phyloP scores from a whole-genome alignment of 2,113 vertebrate genomes.

The Mungos mungo region DNA sequence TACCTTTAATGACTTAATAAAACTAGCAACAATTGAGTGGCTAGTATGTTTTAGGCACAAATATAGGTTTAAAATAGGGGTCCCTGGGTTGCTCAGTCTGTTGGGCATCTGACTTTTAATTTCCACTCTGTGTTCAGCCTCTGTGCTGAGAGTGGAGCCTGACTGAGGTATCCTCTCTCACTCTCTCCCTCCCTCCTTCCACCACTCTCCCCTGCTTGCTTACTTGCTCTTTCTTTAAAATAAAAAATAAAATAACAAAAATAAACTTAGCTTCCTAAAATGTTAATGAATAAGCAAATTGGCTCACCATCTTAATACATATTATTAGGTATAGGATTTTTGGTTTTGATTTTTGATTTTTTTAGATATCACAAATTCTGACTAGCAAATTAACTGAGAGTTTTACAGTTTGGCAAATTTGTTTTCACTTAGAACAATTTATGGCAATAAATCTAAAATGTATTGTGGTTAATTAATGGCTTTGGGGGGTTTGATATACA shows the following conservation, averaged over 20 bases:
- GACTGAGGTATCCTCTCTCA: too few relatives aligned
- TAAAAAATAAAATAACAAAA: too few relatives aligned
- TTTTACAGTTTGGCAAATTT: constrained; percentile 58
- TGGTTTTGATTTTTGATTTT: not conserved
- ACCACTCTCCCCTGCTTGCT: too few relatives aligned
- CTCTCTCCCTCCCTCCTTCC: too few relatives aligned
- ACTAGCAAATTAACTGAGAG: constrained; percentile 44
- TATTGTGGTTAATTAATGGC: constrained; percentile 60
- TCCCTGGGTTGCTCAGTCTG: too few relatives aligned
- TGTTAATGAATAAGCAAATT: not conserved
- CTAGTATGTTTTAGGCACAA: not conserved
- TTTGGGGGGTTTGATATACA: constrained; percentile 56
- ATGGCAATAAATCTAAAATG: constrained; percentile 47
- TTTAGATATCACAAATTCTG: constrained; percentile 34
- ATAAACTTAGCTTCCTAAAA: not conserved
- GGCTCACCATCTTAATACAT: not conserved
- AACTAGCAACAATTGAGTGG: not conserved
- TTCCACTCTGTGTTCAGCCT: too few relatives aligned
- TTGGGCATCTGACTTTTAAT: too few relatives aligned
- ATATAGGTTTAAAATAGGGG: not conserved
- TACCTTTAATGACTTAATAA: not conserved
- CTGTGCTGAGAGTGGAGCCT: too few relatives aligned
- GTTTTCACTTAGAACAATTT: constrained; percentile 65
- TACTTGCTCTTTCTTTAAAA: too few relatives aligned
- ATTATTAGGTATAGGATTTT: not conserved